Evolutionary conservation across 2,113 vertebrate species (phyloP).

Genomic region (Platichthys stellatus): DNA sequence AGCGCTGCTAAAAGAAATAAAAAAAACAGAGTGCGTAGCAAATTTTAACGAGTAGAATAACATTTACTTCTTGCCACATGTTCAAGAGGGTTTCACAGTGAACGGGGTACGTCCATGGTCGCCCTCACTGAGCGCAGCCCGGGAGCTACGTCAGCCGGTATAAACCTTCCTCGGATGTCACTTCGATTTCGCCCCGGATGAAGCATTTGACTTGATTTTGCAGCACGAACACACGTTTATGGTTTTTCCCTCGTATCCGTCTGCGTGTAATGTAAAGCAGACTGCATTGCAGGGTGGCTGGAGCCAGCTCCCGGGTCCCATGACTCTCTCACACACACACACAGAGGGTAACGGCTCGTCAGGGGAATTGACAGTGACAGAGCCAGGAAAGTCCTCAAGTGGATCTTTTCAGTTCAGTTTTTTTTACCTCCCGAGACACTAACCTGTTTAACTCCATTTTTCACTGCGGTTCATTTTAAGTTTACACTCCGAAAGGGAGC

Average conservation of each 20-base stretch:
- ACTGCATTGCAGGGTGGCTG: slow-evolving; percentile 68
- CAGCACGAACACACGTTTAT: slow-evolving; percentile 69
- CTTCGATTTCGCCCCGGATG: slow-evolving; percentile 74
- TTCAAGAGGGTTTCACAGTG: slow-evolving; percentile 67
- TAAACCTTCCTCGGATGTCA: slow-evolving; percentile 79
- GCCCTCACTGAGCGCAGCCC: slow-evolving; percentile 59
- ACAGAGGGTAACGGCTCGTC: slow-evolving; percentile 75
- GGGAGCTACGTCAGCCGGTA: slow-evolving; percentile 75
- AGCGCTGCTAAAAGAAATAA: slow-evolving; percentile 30
- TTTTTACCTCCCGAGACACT: slow-evolving; percentile 74
- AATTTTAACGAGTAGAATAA: slow-evolving; percentile 68
- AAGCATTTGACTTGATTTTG: slow-evolving; percentile 78
- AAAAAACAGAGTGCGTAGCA: slow-evolving; percentile 44
- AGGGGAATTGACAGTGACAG: slow-evolving; percentile 81
- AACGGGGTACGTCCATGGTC: slow-evolving; percentile 71
- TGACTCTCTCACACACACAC: slow-evolving; percentile 66
- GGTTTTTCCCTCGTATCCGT: slow-evolving; percentile 58
- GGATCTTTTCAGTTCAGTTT: slow-evolving; percentile 81
- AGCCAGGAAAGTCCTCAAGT: slow-evolving; percentile 85
- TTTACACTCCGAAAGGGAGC: slow-evolving; percentile 66
- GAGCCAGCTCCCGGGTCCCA: slow-evolving; percentile 76
- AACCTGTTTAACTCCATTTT: slow-evolving; percentile 80
- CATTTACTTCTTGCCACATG: slow-evolving; percentile 69
- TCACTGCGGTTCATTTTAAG: slow-evolving; percentile 71
- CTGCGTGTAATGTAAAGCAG: slow-evolving; percentile 81